These are phyloP conservation scores for Ctenicera cuprea DNA, from an alignment of 2,888 invertebrate genomes.

Conservation along the genomic window DNA sequence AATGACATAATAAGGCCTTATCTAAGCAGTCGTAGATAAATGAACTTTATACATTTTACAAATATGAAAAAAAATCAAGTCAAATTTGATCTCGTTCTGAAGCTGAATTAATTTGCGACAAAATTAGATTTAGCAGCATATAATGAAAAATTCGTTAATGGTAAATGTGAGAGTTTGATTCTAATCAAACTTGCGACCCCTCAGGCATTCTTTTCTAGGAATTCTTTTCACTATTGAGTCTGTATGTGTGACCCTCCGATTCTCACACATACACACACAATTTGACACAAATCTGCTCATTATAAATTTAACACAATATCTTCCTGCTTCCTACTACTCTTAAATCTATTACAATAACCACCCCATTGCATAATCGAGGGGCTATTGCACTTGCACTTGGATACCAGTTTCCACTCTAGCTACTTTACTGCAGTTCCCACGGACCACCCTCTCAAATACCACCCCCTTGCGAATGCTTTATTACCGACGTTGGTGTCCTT, in stretches of 20 bases:
- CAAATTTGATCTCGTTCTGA: too few relatives aligned
- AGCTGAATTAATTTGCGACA: too few relatives aligned
- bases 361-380: slow-evolving; percentile 46
- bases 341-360: slow-evolving; percentile 45
- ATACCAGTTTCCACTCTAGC: slow-evolving; percentile 49
- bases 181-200: not conserved
- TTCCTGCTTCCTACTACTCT: slow-evolving; percentile 44
- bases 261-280: slow-evolving; percentile 31
- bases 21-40: too few relatives aligned
- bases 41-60: too few relatives aligned
- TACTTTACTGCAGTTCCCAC: slow-evolving; percentile 51
- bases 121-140: not conserved
- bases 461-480: slow-evolving; percentile 43
- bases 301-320: slow-evolving; percentile 46
- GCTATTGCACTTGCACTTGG: slow-evolving; percentile 46
- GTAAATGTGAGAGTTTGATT: not conserved
- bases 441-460: slow-evolving; percentile 50
- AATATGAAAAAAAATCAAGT: too few relatives aligned
- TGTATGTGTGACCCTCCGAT: slow-evolving; percentile 25
- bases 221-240: slow-evolving; percentile 11
- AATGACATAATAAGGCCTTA: too few relatives aligned
- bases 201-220: not conserved
- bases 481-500: slow-evolving; percentile 37
- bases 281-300: slow-evolving; percentile 35
- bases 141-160: not conserved